phyloP scores from a whole-genome alignment of 1,140 invertebrate species.

The Trachymyrmex septentrionalis region DNA sequence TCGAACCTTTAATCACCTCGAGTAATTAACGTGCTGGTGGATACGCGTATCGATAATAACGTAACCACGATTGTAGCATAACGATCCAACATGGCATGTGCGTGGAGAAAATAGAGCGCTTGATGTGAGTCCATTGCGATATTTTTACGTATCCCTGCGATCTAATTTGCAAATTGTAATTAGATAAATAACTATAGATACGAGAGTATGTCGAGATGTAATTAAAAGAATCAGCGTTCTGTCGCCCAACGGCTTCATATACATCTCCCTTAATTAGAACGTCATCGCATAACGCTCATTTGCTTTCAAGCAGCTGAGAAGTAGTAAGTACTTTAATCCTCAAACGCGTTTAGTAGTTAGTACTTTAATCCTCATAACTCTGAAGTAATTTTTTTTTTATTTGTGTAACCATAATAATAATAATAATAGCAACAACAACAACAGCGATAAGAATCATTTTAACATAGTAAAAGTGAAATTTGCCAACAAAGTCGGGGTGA shows the following conservation, averaged over 20 bases:
- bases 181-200: conserved; percentile 58
- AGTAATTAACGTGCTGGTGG: conserved; percentile 34
- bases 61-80: conserved; percentile 12
- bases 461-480: conserved; percentile 25
- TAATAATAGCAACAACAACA: conserved; percentile 17
- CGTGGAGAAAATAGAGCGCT: conserved; percentile 52
- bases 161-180: conserved; percentile 62
- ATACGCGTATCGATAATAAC: conserved; percentile 38
- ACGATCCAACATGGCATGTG: not conserved
- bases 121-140: conserved; percentile 32
- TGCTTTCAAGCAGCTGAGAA: conserved; percentile 38
- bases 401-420: conserved; percentile 32
- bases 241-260: not conserved
- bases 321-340: conserved; percentile 40
- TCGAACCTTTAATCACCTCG: conserved; percentile 21
- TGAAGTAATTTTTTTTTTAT: conserved; percentile 34
- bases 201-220: conserved; percentile 49
- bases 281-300: conserved; percentile 40
- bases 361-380: conserved; percentile 44
- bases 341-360: conserved; percentile 36
- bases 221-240: conserved; percentile 54
- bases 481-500: conserved; percentile 11
- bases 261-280: conserved; percentile 19
- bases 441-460: conserved; percentile 23
- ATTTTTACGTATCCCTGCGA: conserved; percentile 41